phyloP scores from a whole-genome alignment of 2,113 vertebrate genomes.

The Amphilophus citrinellus region DNA sequence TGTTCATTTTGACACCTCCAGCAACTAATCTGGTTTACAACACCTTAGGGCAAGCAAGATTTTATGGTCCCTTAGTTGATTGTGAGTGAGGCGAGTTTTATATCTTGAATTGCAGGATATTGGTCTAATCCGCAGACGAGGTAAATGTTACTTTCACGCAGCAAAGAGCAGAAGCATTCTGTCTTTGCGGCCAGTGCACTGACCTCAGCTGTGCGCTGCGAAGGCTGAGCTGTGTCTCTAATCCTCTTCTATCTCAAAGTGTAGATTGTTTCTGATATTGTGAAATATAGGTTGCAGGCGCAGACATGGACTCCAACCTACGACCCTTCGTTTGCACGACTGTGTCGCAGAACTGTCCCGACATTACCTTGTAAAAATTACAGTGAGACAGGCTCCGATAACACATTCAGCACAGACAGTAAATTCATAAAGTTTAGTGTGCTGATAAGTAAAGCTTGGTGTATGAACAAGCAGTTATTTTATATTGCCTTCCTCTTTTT shows the following conservation, averaged over 20 bases:
- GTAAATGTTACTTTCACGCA: slow-evolving; percentile 7
- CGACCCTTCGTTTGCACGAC: slow-evolving; percentile 42
- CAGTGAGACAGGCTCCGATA: slow-evolving; percentile 36
- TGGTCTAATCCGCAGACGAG: slow-evolving; percentile 37
- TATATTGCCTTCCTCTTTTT: not conserved
- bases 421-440: slow-evolving; percentile 60
- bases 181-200: not conserved
- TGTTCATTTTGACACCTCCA: slow-evolving; percentile 73
- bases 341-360: slow-evolving; percentile 55
- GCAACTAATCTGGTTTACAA: slow-evolving; percentile 71
- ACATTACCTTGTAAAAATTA: not conserved
- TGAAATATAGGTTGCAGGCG: slow-evolving; percentile 44
- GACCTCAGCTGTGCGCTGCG: slow-evolving; percentile 15
- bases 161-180: not conserved
- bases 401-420: slow-evolving; percentile 32
- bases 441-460: slow-evolving; percentile 18
- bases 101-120: slow-evolving; percentile 48
- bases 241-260: slow-evolving; percentile 22
- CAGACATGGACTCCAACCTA: slow-evolving; percentile 71
- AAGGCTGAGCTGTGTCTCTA: not conserved
- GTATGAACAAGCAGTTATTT: slow-evolving; percentile 6
- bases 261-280: slow-evolving; percentile 54
- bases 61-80: slow-evolving; percentile 61
- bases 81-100: slow-evolving; percentile 45
- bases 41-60: slow-evolving; percentile 58